A percentile compares a stretch with the other conserved stretches of the same genome.
These are phyloP conservation scores for Corvus moneduloides DNA, from an alignment of 2,113 vertebrate genomes.

Conservation along the genomic window DNA sequence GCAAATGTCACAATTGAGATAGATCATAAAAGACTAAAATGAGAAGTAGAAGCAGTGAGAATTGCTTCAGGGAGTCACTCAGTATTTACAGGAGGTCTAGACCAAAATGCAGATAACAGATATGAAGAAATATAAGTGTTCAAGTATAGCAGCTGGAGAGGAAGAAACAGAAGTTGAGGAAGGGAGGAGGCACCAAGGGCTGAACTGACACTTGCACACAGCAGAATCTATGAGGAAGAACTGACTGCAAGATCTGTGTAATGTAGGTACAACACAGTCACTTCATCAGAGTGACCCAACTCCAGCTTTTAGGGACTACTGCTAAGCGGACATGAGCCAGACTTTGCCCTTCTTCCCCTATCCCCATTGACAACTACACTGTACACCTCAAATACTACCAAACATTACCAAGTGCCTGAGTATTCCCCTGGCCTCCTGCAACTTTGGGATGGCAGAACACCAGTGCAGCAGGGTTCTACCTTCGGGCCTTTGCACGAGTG, in stretches of 20 bases:
- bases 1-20: slow-evolving; percentile 4
- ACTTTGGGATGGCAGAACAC: not conserved
- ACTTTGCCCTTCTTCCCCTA: not conserved
- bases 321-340: accelerated
- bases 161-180: not conserved
- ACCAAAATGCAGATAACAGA: not conserved
- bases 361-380: not conserved
- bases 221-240: not conserved
- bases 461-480: not conserved
- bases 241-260: not conserved
- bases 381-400: not conserved
- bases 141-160: not conserved
- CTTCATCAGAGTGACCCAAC: not conserved
- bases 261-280: not conserved
- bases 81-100: not conserved
- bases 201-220: not conserved
- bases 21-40: slow-evolving; percentile 15
- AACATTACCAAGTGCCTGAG: not conserved
- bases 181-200: not conserved
- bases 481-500: not conserved
- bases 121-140: slow-evolving; percentile 9
- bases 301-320: not conserved
- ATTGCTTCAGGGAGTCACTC: slow-evolving; percentile 27
- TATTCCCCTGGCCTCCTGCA: not conserved
- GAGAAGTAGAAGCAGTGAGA: not conserved